Evolutionary conservation across 2,797 vertebrate genomes (phyloP).

Genomic region (Sciaenops ocellatus): DNA sequence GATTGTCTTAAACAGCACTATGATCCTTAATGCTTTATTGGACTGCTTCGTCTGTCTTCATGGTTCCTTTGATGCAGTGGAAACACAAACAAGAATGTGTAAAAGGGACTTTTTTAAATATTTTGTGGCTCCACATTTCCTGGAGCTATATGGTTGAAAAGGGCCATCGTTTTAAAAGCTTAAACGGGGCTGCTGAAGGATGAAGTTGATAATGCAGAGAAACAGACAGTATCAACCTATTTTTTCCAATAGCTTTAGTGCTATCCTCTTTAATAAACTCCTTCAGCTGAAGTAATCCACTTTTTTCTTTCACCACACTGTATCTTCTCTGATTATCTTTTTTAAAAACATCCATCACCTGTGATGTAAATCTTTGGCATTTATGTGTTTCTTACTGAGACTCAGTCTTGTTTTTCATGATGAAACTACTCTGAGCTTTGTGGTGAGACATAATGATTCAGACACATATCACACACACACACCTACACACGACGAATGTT

Average conservation of each 20-base stretch:
- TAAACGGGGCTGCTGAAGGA: background rate
- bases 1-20: background rate
- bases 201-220: background rate
- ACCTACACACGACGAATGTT: slow-evolving; percentile 1
- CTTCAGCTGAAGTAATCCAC: background rate
- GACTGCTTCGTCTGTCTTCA: background rate
- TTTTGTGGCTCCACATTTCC: background rate
- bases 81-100: background rate
- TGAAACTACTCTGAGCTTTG: slow-evolving; percentile 3
- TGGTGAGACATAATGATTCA: background rate
- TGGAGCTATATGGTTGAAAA: background rate
- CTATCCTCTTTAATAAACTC: background rate
- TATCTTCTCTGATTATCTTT: background rate
- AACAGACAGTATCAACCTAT: background rate
- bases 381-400: background rate
- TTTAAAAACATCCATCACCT: slow-evolving; percentile 6
- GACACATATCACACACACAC: background rate
- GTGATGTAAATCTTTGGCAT: background rate
- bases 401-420: slow-evolving; percentile 12
- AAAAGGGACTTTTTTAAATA: background rate
- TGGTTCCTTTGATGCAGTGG: background rate
- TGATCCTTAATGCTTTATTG: background rate
- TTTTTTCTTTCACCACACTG: background rate
- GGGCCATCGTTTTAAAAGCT: background rate
- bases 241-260: background rate